Evolutionary conservation across 92 coral and sea anemone species (phyloP), one percentile per base, ranked within the genome.

Genomic region (Parazoanthus swiftii): DNA sequence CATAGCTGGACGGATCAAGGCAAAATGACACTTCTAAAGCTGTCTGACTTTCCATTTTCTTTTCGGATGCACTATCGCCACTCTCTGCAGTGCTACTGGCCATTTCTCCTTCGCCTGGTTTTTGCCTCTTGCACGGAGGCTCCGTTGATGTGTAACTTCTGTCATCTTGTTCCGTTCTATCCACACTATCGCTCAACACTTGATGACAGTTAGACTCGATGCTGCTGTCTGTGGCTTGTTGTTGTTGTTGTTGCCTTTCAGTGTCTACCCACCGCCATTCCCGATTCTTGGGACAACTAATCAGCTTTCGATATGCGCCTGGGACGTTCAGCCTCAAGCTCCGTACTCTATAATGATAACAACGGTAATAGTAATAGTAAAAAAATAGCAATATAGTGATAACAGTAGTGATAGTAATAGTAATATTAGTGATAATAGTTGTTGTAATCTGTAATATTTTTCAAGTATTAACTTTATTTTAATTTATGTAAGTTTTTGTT

Each of bases 221-320:
- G 63, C 39, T 78, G n/a, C 23, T 15, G 6, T 14, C 65, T 39
- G 73, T 35, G 6, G 46, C 15, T 33, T 79, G 39, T 16, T 9
- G n/a, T n/a, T n/a, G n/a, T n/a, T n/a, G n/a, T n/a, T 35, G 56
- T 6, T 38, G 56, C 16, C 35, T 20, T 33, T 54, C 82, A 79
- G 65, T 36, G 23, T 39, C 81, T 5, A 86, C 15, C 93, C 77
- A 91, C 38, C 78, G 88, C 92, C 92, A 93, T 11, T 82, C 66
- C 54, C 93, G 59, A 59, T 90, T 85, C 35, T 68, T 80, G 36
- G 98, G 98, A 43, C 86, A 79, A 36, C 92, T 94, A 14, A 95
- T 91, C 39, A 95, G 87, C 88, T 92, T 93, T 68, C 98, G 94
- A 78, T 93, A 95, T 8, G 95, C 94, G 29, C 98, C 98, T 58